Base-by-base conservation (phyloP, 2,888 invertebrate species). In the Muschampia plurimacula region DNA sequence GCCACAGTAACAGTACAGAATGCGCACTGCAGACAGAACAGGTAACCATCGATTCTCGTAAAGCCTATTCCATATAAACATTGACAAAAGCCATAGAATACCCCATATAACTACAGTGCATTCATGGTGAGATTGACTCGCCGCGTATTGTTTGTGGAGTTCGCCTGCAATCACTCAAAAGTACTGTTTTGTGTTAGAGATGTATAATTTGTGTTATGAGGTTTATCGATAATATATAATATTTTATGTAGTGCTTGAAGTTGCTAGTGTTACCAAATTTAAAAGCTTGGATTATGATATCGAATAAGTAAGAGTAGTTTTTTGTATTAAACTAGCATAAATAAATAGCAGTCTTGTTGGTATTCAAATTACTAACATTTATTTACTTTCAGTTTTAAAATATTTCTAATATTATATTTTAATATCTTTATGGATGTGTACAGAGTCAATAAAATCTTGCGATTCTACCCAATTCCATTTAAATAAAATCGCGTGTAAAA, bases 161-260 rank as follows among this genome's bases (percentile, higher is more conserved):
- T 87, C 85, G 84, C 87, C 88, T 82, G 91, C 90, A 93, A 92
- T 93, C 92, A 93, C 91, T 92, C 92, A 92, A 91, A 86, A 91
- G 86, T 89, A 89, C 90, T 82, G 77, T 84, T 84, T 83, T 80
- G 79, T 77, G 75, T 84, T 6, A 87, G 89, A 77, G 87, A 74
- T 79, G 86, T 65, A 57, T 57, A 36, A 44, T 60, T 57, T 46
- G 59, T 39, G n/a, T 46, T 28, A 32, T 32, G 46, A 2, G n/a
- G 7, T 36, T 39, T 68, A 62, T 60, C 68, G 60, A 22, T 22
- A 22, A 22, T 22, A 68, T 67, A 44, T 63, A n/a, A 41, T 44
- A 44, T 44, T 74, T 44, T 44, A 10, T 44, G 44, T 44, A 9
- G 22, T 44, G 6, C 8, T 44, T 10, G 10, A 44, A 44, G 44